Base-by-base conservation (phyloP, 2,888 invertebrate species). In the Erebia palarica region DNA sequence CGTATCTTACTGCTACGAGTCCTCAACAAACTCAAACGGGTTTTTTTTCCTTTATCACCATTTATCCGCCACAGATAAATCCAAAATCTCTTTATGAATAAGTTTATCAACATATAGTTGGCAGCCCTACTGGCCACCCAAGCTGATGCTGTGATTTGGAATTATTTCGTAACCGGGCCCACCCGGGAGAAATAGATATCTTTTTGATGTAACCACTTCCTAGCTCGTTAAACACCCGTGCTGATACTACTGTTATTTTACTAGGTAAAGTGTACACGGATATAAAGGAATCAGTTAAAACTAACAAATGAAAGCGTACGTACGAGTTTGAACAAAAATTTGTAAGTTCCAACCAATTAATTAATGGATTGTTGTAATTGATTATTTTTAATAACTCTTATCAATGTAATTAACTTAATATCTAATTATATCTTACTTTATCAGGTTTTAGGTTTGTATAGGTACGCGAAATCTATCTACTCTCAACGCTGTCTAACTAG, bases 181-280 rank as follows among this genome's bases (percentile, higher is more conserved):
- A 71, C 69, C 77, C 78, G 79, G 76, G 78, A 81, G 83, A 82
- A 82, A 84, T 80, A 79, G 81, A 86, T 86, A 84, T 88, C 87
- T 90, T 91, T 91, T 92, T 90, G 91, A 91, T 89, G 78, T 82
- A 80, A 89, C 92, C 91, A 89, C 91, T 91, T 91, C 92, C 91
- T 82, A 79, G 78, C 73, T 78, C 79, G 79, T 79, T 75, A 81
- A 79, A 71, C 65, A 53, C 58, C 64, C 65, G 68, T 72, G 72
- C 73, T 69, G 53, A 72, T 70, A 69, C 60, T 53, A 53, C 65
- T 53, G 36, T 65, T 51, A 8, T 61, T 55, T 51, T 55, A 18
- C 47, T 11, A 18, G 47, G 16, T 49, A 21, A 42, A 71, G 65
- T 44, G 55, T 49, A 70, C 57, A 42, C 51, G 44, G 58, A 9